A percentile compares a stretch with the other conserved stretches of the same genome.
Conservation (phyloP, 2,797 vertebrate species). For the Pipistrellus pygmaeus region DNA sequence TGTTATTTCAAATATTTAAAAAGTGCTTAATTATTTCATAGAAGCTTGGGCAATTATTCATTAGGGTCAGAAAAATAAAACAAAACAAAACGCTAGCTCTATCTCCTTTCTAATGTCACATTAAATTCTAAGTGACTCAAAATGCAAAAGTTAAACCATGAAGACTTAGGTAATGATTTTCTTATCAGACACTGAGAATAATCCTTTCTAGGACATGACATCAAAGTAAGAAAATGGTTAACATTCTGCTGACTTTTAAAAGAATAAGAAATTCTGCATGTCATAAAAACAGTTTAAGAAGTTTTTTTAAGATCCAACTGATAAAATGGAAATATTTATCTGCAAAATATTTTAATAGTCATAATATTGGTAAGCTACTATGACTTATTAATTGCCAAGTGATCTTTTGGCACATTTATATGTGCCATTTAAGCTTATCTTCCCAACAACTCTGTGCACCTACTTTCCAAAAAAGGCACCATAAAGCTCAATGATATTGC, state of each 20-base stretch:
- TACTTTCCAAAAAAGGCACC: neutral
- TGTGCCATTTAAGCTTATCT: neutral
- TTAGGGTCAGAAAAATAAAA: neutral
- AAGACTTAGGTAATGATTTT: neutral
- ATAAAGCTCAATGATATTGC: neutral
- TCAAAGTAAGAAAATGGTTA: neutral
- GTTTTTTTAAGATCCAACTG: neutral
- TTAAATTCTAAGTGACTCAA: neutral
- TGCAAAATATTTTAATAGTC: neutral
- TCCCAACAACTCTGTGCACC: neutral
- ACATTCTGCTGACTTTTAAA: neutral
- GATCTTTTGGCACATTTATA: neutral
- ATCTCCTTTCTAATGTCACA: neutral
- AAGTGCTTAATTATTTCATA: neutral
- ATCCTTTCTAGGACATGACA: neutral
- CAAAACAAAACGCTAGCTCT: neutral
- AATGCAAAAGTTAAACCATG: constrained; percentile 17
- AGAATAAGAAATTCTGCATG: constrained; percentile 6
- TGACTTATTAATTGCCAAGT: neutral
- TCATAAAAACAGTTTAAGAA: neutral
- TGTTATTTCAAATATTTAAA: neutral
- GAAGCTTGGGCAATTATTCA: neutral
- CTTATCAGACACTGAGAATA: neutral
- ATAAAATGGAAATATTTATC: neutral
- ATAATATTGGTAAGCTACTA: neutral